Conservation (phyloP, 1,140 invertebrate species). For the Heliconius melpomene region DNA sequence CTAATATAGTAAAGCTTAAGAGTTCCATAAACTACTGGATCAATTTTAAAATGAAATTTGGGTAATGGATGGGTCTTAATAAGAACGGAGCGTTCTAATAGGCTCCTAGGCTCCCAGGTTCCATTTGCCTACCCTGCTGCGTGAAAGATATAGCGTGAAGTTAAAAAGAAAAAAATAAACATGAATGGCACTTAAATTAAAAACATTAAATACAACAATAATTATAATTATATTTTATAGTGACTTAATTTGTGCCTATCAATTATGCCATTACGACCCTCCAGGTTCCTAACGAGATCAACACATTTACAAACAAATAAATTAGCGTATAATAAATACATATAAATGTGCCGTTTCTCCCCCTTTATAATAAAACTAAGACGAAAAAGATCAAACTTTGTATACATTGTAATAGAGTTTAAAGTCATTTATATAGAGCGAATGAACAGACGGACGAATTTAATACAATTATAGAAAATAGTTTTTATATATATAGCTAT, state of each 20-base stretch:
- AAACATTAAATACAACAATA: neutral
- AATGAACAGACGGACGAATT: constrained; percentile 5
- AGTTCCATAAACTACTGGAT: too few species aligned
- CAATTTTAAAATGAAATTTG: too few species aligned
- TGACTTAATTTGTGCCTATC: constrained; percentile 8
- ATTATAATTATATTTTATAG: too few species aligned
- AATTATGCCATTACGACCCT: constrained; percentile 19
- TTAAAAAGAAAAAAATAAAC: too few species aligned
- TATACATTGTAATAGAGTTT: neutral
- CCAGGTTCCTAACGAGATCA: constrained; percentile 21
- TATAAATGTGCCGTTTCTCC: constrained; percentile 18
- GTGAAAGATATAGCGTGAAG: too few species aligned
- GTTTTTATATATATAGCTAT: constrained; percentile 8
- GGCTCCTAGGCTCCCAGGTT: too few species aligned
- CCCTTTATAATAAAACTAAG: neutral
- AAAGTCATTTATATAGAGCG: neutral
- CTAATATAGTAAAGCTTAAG: too few species aligned
- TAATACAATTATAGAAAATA: constrained; percentile 13
- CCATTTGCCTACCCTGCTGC: too few species aligned
- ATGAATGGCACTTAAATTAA: too few species aligned
- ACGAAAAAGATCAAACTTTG: neutral
- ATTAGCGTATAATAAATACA: constrained; percentile 36
- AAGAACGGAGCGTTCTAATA: too few species aligned
- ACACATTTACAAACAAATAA: constrained; percentile 38
- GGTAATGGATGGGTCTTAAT: too few species aligned